Evolutionary conservation across 2,113 vertebrate species (phyloP), one percentile per base, ranked within the genome.

Genomic region (Apodemus speciosus): DNA sequence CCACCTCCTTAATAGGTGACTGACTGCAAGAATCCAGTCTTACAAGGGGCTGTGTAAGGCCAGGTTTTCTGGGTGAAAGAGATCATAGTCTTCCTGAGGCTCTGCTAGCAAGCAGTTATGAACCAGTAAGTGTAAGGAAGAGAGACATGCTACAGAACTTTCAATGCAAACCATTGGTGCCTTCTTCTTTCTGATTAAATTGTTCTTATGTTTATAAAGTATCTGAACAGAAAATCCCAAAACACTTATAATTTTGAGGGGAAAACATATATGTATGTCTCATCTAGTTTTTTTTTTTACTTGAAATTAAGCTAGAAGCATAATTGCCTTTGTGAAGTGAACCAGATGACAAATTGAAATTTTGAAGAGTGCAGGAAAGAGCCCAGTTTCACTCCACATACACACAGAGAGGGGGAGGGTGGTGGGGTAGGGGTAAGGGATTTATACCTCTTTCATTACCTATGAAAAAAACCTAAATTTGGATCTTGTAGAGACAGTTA

Each of bases 171-270:
- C 23, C 16, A 43, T 85, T 77, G 93, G 38, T 90, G 46, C 77
- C 95, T 96, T 96, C 46, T 86, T 88, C 30, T 89, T 96, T 93
- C 38, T 85, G 8, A 49, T 40, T 87, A 60, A 93, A 46, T 89
- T 90, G 93, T 32, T 88, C 56, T 93, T 64, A 89, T 60, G 64
- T 76, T 66, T 64, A 77, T 38, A 56, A 11, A 90, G 5, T 43
- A 0, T 81, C 25, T 85, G 81, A 27, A 90, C 87, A 92, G 38
- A 56, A 90, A 92, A 25, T 46, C 51, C n/a, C 49, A 46, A 92
- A 94, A 66, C 92, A 21, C 71, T 93, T 92, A 43, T 46, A 76
- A 93, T 95, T 96, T 81, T 62, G 40, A 96, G 56, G 83, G 62
- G 56, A 71, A 66, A 58, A 56, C 20, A 68, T 81, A 73, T 56